phyloP scores from a whole-genome alignment of 2,888 invertebrate species.

The Liodrosophila aerea region DNA sequence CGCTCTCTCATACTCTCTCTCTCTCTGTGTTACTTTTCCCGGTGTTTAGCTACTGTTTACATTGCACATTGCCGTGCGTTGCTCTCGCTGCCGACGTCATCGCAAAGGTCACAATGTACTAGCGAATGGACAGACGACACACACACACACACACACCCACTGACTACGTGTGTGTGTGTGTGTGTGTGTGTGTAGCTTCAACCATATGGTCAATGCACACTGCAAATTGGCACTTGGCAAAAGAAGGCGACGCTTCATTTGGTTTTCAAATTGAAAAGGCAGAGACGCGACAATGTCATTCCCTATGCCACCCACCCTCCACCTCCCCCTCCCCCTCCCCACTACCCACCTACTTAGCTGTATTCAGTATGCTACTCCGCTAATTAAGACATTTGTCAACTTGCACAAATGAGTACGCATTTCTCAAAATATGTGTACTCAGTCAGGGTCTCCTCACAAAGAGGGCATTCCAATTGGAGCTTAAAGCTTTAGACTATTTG shows the following conservation, averaged over 20 bases:
- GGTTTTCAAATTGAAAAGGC: constrained; percentile 64
- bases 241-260: constrained; percentile 55
- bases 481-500: too few species aligned
- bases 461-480: too few species aligned
- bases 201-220: constrained; percentile 69
- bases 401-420: constrained; percentile 57
- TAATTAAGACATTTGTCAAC: constrained; percentile 74
- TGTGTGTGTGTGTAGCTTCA: constrained; percentile 21
- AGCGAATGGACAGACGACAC: constrained; percentile 7
- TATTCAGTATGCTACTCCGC: constrained; percentile 33
- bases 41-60: constrained; percentile 56
- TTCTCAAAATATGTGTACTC: constrained; percentile 38
- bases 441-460: too few species aligned
- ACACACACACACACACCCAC: constrained; percentile 8
- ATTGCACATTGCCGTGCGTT: constrained; percentile 37
- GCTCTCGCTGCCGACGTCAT: constrained; percentile 53
- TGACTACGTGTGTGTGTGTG: constrained; percentile 28
- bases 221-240: constrained; percentile 59
- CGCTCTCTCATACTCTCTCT: constrained; percentile 10
- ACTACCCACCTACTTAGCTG: too few species aligned
- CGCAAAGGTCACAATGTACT: constrained; percentile 59
- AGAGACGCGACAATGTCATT: constrained; percentile 51
- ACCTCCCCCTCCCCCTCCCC: neutral
- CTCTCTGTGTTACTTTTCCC: neutral
- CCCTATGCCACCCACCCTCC: neutral